Conservation (phyloP, 2,797 vertebrate genomes). For the Hippocampus kuda region DNA sequence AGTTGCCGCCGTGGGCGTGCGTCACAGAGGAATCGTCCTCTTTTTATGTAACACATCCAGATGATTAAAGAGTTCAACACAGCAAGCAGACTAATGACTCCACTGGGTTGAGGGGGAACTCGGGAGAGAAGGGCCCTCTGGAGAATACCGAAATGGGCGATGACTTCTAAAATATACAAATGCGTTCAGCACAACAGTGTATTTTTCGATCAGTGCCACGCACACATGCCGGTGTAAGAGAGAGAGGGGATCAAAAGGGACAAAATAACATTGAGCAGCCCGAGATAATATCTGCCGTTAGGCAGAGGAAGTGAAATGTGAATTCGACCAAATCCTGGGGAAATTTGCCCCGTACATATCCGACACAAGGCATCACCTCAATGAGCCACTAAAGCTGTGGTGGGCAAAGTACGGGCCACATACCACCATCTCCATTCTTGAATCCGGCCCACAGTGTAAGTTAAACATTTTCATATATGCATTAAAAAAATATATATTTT, state of each 20-base stretch:
- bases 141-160: slow-evolving; percentile 58
- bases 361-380: not conserved
- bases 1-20: slow-evolving; percentile 46
- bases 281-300: not conserved
- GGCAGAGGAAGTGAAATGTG: slow-evolving; percentile 7
- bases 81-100: slow-evolving; percentile 72
- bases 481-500: no score
- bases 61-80: slow-evolving; percentile 76
- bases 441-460: not conserved
- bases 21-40: slow-evolving; percentile 65
- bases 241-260: slow-evolving; percentile 36
- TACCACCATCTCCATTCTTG: not conserved
- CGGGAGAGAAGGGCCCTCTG: slow-evolving; percentile 61
- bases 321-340: not conserved
- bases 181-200: slow-evolving; percentile 68
- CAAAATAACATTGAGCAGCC: slow-evolving; percentile 27
- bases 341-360: not conserved
- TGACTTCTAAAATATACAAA: slow-evolving; percentile 71
- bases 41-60: slow-evolving; percentile 70
- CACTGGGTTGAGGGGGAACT: slow-evolving; percentile 65
- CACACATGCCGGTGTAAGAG: slow-evolving; percentile 48
- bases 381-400: no score
- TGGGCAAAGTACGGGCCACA: not conserved
- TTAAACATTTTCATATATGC: not conserved
- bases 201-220: slow-evolving; percentile 54